Percentiles rank a stretch among this genome's conserved stretches.
Evolutionary conservation across 2,113 vertebrate genomes (phyloP).

Genomic region (Eclectus roratus): DNA sequence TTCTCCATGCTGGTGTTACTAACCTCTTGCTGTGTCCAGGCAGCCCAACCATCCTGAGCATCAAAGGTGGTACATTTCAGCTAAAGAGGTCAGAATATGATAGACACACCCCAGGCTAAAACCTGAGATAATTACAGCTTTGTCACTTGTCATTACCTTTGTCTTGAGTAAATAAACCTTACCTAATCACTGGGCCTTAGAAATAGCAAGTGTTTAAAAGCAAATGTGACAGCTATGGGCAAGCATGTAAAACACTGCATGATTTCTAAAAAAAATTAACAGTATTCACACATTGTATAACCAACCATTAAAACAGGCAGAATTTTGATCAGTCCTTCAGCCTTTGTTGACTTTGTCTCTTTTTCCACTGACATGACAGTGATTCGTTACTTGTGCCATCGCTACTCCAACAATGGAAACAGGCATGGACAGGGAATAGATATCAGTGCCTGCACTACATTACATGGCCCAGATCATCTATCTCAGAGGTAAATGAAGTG

Average conservation of each 20-base stretch:
- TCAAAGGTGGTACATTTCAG: neutral
- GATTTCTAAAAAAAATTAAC: neutral
- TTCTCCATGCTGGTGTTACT: neutral
- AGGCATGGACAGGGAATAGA: neutral
- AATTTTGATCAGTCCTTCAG: neutral
- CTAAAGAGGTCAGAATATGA: neutral
- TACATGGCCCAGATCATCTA: neutral
- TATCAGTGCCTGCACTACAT: neutral
- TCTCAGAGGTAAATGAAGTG: neutral
- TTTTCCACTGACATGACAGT: neutral
- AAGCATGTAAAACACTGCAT: accelerated
- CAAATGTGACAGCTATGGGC: neutral
- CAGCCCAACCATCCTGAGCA: neutral
- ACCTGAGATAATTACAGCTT: neutral
- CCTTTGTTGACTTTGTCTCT: neutral
- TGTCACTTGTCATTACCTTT: neutral
- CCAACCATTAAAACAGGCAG: neutral
- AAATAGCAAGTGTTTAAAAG: neutral
- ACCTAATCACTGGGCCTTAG: neutral
- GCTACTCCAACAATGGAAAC: neutral
- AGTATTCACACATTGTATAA: neutral
- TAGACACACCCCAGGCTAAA: neutral
- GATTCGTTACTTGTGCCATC: neutral
- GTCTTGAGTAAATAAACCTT: neutral
- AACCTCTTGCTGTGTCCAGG: neutral